phyloP scores from a whole-genome alignment of 2,888 invertebrate species.

The Stomorhina lunata region DNA sequence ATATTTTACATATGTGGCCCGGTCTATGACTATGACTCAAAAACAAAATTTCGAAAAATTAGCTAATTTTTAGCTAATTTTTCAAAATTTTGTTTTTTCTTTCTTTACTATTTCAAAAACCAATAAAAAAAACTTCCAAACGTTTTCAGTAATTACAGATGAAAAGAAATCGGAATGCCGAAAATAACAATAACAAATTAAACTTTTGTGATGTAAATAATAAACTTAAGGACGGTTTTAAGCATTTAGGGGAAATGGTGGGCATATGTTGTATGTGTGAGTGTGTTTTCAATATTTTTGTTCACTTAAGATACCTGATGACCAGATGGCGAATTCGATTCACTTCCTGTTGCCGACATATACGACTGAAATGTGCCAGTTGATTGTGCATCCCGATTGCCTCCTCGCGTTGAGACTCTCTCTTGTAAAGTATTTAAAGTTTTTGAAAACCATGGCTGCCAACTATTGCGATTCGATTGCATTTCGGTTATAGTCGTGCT shows the following conservation, averaged over 20 bases:
- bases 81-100: too few relatives aligned
- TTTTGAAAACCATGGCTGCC: conserved; percentile 97
- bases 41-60: too few relatives aligned
- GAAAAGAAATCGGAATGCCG: background rate
- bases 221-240: conserved; percentile 7
- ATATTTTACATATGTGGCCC: too few relatives aligned
- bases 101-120: background rate
- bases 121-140: background rate
- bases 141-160: background rate
- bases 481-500: conserved; percentile 90
- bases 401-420: conserved; percentile 77
- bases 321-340: conserved; percentile 76
- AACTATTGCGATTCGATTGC: conserved; percentile 81
- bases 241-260: background rate
- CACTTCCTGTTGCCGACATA: conserved; percentile 74
- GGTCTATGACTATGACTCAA: too few relatives aligned
- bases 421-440: conserved; percentile 84
- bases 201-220: conserved; percentile 13
- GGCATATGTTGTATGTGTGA: too few relatives aligned
- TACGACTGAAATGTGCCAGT: conserved; percentile 79
- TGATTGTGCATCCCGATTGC: conserved; percentile 67
- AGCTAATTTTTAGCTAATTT: too few relatives aligned
- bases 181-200: background rate
- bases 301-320: conserved; percentile 75
- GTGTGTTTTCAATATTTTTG: background rate